Evolutionary conservation across 1,140 invertebrate species (phyloP).

Genomic region (Dolichoris vasculosae): DNA sequence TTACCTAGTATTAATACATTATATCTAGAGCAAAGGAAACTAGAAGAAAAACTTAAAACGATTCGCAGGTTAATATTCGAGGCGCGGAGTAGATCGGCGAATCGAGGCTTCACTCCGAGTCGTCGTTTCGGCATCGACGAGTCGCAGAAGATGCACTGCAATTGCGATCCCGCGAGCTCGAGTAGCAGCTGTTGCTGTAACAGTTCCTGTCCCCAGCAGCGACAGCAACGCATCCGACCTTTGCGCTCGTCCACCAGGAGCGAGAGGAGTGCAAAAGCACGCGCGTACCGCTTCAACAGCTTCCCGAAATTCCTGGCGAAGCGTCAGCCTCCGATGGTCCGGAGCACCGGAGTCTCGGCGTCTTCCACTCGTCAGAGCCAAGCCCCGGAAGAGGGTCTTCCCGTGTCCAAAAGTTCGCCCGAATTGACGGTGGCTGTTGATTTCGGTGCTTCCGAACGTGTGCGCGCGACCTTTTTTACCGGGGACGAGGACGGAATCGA

Average conservation of each 20-base stretch:
- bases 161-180: background rate
- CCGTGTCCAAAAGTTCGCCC: slow-evolving; percentile 48
- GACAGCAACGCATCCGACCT: background rate
- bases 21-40: background rate
- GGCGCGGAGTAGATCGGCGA: background rate
- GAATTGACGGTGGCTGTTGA: slow-evolving; percentile 31
- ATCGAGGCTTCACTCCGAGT: slow-evolving; percentile 10
- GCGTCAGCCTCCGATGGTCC: slow-evolving; percentile 1
- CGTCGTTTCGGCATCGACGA: background rate
- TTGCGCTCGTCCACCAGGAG: background rate
- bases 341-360: background rate
- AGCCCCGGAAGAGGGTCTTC: background rate
- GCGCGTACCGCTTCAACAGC: slow-evolving; percentile 45
- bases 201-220: background rate
- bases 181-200: background rate
- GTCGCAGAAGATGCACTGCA: background rate
- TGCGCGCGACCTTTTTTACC: slow-evolving; percentile 35
- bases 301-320: slow-evolving; percentile 51
- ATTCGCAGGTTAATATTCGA: slow-evolving; percentile 37
- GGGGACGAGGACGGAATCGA: slow-evolving; percentile 28
- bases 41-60: background rate
- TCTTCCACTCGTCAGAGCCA: background rate
- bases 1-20: background rate
- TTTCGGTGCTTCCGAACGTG: background rate
- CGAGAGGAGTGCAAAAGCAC: background rate